These are phyloP conservation scores for Sorex maritimensis DNA, from an alignment of 2,797 vertebrate genomes.

Conservation along the genomic window DNA sequence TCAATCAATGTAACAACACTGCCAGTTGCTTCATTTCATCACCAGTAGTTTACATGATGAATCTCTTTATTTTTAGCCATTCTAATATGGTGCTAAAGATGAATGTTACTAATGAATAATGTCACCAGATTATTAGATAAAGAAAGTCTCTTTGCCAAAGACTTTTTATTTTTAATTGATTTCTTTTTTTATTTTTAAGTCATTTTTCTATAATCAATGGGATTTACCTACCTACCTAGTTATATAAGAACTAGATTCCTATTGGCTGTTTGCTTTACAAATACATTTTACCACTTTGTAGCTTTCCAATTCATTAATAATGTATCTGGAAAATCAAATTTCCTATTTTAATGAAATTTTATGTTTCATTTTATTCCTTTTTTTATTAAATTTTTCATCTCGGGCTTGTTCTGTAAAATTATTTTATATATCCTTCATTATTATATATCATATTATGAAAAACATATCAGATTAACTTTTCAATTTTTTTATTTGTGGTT, in stretches of 20 bases:
- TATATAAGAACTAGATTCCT: background rate
- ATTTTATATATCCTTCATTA: background rate
- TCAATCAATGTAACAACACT: background rate
- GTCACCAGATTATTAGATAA: background rate
- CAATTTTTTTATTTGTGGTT: conserved; percentile 13
- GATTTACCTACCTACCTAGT: background rate
- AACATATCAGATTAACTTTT: conserved; percentile 12
- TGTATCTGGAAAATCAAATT: background rate
- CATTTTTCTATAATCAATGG: background rate
- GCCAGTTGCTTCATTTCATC: background rate
- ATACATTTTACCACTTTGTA: background rate
- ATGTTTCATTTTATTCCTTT: background rate
- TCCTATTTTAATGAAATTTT: background rate
- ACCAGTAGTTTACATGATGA: background rate
- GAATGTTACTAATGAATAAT: background rate
- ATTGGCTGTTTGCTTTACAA: background rate
- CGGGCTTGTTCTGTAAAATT: background rate
- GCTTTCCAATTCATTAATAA: background rate
- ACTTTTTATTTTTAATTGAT: background rate
- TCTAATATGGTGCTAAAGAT: background rate
- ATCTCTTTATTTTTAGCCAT: background rate
- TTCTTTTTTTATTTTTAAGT: background rate
- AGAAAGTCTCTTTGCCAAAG: conserved; percentile 10
- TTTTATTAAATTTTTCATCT: background rate
- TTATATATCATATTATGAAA: background rate